phyloP scores from a whole-genome alignment of 1,140 invertebrate genomes.

The Saccostrea echinata region DNA sequence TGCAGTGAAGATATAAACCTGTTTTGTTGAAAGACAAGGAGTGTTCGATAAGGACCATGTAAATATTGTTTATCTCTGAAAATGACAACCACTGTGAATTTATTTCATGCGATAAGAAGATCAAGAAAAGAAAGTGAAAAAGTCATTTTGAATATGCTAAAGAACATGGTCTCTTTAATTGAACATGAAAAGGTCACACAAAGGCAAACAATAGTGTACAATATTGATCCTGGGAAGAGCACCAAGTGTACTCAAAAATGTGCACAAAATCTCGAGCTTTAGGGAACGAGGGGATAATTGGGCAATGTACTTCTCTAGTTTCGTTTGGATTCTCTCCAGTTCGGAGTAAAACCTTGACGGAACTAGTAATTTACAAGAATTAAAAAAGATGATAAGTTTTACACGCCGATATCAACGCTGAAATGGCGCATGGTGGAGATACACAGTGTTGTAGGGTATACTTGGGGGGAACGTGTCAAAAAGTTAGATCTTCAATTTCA shows the following conservation, averaged over 20 bases:
- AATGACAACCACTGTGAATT: not conserved
- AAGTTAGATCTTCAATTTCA: not conserved
- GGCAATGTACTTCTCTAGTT: constrained; percentile 2
- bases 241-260: not conserved
- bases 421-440: constrained; percentile 31
- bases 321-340: constrained; percentile 23
- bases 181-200: not conserved
- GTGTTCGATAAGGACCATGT: not conserved
- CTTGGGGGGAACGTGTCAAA: constrained; percentile 4
- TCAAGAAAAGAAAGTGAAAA: not conserved
- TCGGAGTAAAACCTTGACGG: constrained; percentile 44
- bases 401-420: constrained; percentile 36
- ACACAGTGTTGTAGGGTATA: not conserved
- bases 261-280: not conserved
- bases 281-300: constrained; percentile 24
- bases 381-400: constrained; percentile 42
- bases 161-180: not conserved
- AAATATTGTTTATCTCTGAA: not conserved
- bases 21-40: no score
- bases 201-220: not conserved
- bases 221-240: not conserved
- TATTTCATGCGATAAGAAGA: not conserved
- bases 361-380: constrained; percentile 46
- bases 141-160: not conserved
- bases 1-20: no score